Conservation (phyloP, 2,113 vertebrate species). For the Petroica traversi region DNA sequence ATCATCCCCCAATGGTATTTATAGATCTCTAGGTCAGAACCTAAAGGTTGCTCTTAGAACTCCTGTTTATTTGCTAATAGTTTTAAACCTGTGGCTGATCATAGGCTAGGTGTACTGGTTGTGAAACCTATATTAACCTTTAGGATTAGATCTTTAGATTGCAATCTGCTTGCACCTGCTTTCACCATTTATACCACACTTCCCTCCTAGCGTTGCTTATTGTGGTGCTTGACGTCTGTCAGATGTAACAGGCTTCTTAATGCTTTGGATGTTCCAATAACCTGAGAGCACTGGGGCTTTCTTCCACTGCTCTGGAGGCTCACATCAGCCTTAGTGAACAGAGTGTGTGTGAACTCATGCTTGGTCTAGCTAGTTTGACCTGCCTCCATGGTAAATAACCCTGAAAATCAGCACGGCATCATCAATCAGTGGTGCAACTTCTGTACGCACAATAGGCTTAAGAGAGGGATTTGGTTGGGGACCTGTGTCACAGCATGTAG, state of each 20-base stretch:
- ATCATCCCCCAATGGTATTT: not conserved
- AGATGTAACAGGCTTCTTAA: not conserved
- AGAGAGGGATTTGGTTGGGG: not conserved
- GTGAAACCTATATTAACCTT: not conserved
- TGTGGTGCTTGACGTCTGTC: not conserved
- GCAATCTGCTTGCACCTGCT: not conserved
- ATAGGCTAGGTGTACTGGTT: not conserved
- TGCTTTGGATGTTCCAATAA: not conserved
- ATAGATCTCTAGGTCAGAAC: not conserved
- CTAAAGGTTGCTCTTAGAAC: not conserved
- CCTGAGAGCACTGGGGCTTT: not conserved
- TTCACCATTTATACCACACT: not conserved
- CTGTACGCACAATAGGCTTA: not conserved
- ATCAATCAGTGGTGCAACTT: not conserved
- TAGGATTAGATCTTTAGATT: not conserved
- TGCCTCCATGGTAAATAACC: not conserved
- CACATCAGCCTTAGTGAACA: not conserved
- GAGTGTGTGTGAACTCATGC: not conserved
- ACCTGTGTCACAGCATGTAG: not conserved
- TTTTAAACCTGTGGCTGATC: not conserved
- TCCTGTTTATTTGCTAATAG: not conserved
- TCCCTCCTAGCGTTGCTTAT: not conserved
- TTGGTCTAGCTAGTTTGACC: not conserved
- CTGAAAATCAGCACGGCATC: not conserved
- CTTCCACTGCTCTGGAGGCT: not conserved